A percentile compares a stretch with the other conserved stretches of the same genome.
Conservation (phyloP, 2,888 invertebrate species). For the Netelia melanura region DNA sequence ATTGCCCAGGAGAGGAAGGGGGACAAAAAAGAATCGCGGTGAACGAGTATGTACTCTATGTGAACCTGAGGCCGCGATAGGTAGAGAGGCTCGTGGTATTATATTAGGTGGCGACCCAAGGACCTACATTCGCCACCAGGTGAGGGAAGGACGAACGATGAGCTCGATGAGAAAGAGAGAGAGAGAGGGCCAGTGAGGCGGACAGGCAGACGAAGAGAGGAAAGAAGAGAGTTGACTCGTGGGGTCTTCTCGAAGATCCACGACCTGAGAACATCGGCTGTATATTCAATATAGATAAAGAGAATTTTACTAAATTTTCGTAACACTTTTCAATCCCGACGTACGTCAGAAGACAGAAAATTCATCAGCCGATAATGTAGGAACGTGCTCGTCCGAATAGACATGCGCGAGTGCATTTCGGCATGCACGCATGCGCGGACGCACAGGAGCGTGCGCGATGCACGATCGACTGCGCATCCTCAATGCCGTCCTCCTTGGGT, state of each 20-base stretch:
- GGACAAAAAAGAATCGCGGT: slow-evolving; percentile 49
- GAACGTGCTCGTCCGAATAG: neutral
- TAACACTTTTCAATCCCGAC: neutral
- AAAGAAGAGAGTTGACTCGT: slow-evolving; percentile 48
- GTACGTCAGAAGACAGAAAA: neutral
- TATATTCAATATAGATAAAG: slow-evolving; percentile 22
- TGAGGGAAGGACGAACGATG: slow-evolving; percentile 38
- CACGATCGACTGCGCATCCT: too few species aligned
- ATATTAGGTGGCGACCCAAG: slow-evolving; percentile 80
- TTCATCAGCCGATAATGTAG: neutral
- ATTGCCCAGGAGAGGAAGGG: slow-evolving; percentile 23
- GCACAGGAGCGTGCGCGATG: too few species aligned
- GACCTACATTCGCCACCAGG: slow-evolving; percentile 80
- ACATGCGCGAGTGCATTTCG: too few species aligned
- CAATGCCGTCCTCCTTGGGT: too few species aligned
- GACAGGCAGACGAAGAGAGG: slow-evolving; percentile 33
- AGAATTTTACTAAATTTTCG: slow-evolving; percentile 25
- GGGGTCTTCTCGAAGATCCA: slow-evolving; percentile 35
- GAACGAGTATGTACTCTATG: slow-evolving; percentile 53
- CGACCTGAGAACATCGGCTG: slow-evolving; percentile 26
- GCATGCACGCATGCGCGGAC: too few species aligned
- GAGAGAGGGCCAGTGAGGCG: slow-evolving; percentile 40
- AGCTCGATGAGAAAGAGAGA: slow-evolving; percentile 55
- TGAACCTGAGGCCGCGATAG: slow-evolving; percentile 58
- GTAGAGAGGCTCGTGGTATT: slow-evolving; percentile 64